phyloP scores from a whole-genome alignment of 2,888 invertebrate genomes.

The Hemicrepidius hirtus region DNA sequence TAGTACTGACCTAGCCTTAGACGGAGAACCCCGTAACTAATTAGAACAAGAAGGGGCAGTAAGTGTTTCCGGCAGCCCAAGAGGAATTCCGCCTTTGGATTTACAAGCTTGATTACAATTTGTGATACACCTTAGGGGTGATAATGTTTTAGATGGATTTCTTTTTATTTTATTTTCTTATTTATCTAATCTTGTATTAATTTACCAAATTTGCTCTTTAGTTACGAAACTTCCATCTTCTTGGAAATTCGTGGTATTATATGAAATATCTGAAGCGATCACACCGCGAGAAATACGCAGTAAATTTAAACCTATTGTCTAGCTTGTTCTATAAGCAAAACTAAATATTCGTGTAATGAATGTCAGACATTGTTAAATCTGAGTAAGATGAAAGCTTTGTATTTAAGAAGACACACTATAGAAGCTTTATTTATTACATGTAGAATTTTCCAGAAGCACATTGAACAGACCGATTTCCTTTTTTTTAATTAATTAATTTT shows the following conservation, averaged over 20 bases:
- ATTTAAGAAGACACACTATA: neutral
- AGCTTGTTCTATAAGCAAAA: neutral
- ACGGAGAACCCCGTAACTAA: neutral
- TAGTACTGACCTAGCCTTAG: neutral
- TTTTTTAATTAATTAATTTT: no score
- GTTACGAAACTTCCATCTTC: no score
- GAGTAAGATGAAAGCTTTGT: neutral
- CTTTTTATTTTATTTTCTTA: no score
- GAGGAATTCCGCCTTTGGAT: neutral
- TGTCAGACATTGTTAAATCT: neutral
- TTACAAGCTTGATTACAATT: conserved; percentile 1
- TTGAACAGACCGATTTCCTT: no score
- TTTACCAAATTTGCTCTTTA: no score
- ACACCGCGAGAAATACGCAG: no score
- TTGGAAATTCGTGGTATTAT: no score
- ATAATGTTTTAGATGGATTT: no score
- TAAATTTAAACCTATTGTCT: neutral
- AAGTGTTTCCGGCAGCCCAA: neutral
- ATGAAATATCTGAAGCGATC: no score
- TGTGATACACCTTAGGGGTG: no score
- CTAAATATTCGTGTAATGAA: conserved; percentile 2
- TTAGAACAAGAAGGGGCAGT: neutral
- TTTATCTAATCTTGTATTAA: no score
- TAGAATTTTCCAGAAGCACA: neutral
- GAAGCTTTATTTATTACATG: conserved; percentile 5